Evolutionary conservation across 1,140 invertebrate species (phyloP), one percentile per base, ranked within the genome.

Genomic region (Drosophila suzukii): DNA sequence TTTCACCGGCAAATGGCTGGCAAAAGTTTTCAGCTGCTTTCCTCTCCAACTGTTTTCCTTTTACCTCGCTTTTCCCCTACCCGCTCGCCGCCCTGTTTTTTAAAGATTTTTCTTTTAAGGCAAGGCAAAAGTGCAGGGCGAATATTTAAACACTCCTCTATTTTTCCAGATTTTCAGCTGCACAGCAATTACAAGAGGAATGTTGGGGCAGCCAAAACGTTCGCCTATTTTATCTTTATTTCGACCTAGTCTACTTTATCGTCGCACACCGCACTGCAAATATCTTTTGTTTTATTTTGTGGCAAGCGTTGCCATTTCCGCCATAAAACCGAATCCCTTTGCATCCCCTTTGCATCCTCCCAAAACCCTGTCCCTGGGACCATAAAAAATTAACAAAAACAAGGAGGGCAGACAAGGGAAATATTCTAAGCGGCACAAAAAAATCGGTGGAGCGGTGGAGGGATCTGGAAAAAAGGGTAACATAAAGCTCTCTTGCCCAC

Each of bases 331-430:
- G 60, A 67, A 75, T 58, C 67, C 67, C 53, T 27, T 56, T 74
- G 58, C 67, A 55, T 10, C 51, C 50, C 27, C 20, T 44, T 17
- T 15, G 12, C 7, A 24, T 27, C 24, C 46, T 30, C 27, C 11
- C 12, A 50, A 50, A 61, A 32, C 63, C 71, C 34, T 62, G 65
- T 41, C 77, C 73, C 59, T 44, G 57, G 71, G 68, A 82, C 82
- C 82, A 86, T 86, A 86, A 82, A 86, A 86, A 86, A 85, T 85
- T 85, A 81, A 85, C 82, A 85, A 85, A 85, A 85, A 84, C 57
- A 81, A 74, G 61, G 60, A 78, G 27, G 41, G 43, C 34, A 62
- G 68, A 63, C 67, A 72, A 53, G 63, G 66, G 61, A 75, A 86
- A 81, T 86, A 81, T 86, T 86, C 81, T 85, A 85, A 85, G 54